phyloP scores from a whole-genome alignment of 2,113 vertebrate species.

The Bothrops jararaca region DNA sequence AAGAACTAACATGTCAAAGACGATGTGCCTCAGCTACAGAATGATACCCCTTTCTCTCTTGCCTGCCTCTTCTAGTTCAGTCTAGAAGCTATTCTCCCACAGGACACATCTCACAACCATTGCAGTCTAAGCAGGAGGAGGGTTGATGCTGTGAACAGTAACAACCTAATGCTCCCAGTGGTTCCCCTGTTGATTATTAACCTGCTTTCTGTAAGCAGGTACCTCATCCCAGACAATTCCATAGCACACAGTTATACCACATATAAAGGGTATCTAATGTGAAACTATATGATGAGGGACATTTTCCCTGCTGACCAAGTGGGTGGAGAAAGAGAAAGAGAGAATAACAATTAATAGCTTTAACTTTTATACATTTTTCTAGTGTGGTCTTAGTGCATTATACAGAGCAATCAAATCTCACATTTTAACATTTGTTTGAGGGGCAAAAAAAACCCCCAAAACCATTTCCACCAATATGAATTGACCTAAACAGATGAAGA shows the following conservation, averaged over 20 bases:
- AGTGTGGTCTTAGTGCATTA: neutral
- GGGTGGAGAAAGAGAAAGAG: neutral
- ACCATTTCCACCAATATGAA: neutral
- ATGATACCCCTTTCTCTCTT: neutral
- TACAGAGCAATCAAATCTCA: neutral
- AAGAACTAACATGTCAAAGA: neutral
- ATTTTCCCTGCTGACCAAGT: neutral
- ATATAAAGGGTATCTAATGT: neutral
- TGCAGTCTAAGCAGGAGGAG: neutral
- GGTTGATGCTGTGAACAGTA: neutral
- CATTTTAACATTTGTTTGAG: neutral
- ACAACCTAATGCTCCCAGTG: neutral
- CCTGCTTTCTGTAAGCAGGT: neutral
- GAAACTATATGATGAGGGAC: neutral
- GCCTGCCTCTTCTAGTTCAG: too few relatives aligned
- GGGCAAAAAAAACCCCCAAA: neutral
- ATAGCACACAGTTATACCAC: neutral
- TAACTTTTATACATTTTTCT: neutral
- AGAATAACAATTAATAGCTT: neutral
- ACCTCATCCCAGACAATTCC: neutral
- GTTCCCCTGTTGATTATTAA: neutral
- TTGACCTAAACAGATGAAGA: neutral
- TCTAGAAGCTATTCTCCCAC: neutral
- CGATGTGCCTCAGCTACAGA: neutral
- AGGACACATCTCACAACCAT: neutral